Evolutionary conservation across 1,140 invertebrate species (phyloP), one percentile per base, ranked within the genome.

Genomic region (Panulirus ornatus): DNA sequence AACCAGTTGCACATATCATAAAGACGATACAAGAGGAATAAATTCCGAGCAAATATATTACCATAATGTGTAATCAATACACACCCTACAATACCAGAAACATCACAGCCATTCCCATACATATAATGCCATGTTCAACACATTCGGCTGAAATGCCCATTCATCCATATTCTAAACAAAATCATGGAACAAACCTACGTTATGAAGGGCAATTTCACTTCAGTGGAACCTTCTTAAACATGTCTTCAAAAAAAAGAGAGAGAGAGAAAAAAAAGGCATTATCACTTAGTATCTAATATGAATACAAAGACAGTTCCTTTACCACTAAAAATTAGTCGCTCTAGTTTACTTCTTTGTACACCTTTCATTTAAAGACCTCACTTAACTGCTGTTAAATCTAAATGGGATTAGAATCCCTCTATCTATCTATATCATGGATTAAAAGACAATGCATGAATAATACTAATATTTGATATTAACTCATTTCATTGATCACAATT

Each of bases 31-130:
- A n/a, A n/a, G n/a, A n/a, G n/a, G n/a, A n/a, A n/a, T n/a, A n/a
- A n/a, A n/a, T n/a, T n/a, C n/a, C n/a, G n/a, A n/a, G n/a, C n/a
- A n/a, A n/a, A n/a, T n/a, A n/a, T n/a, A n/a, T n/a, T n/a, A 30
- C 27, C 16, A 66, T 66, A 30, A 63, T 27, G n/a, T 63, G n/a
- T 63, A 63, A 63, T 30, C 30, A 27, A 27, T 63, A 66, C 58
- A 66, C 58, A 66, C 22, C 30, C 6, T 30, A 1, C 58, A 66
- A 66, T 27, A 27, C 27, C n/a, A 58, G 27, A 30, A 3, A 30
- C 27, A 66, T 66, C 58, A 66, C 58, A 66, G n/a, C n/a, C 58
- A 66, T 63, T 63, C 58, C n/a, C 27, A 63, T 66, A 30, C n/a
- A 30, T n/a, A 66, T 66, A n/a, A 66, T 8, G 16, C 22, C 54